Conservation (phyloP, 1,140 invertebrate species). For the Drosophila sucinea region DNA sequence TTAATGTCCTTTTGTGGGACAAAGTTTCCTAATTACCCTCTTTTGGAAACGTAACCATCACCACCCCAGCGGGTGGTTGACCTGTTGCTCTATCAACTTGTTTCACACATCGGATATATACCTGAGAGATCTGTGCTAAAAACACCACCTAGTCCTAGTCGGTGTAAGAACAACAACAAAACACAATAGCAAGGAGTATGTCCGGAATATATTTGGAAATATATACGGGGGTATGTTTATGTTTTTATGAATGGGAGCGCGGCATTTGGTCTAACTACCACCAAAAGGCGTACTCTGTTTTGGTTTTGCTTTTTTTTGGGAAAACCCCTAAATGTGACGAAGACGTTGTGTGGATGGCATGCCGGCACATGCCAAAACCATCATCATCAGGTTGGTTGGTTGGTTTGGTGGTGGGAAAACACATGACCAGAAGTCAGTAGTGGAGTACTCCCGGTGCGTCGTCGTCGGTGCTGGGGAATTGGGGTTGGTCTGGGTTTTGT, state of each 20-base stretch:
- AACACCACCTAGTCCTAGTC: constrained; percentile 64
- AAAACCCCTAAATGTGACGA: constrained; percentile 78
- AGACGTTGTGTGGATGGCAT: constrained; percentile 78
- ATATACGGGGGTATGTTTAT: constrained; percentile 72
- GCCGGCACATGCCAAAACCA: constrained; percentile 69
- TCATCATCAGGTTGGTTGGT: constrained; percentile 29
- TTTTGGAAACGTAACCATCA: constrained; percentile 23
- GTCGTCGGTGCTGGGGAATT: constrained; percentile 52
- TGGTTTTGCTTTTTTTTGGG: constrained; percentile 64
- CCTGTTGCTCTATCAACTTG: constrained; percentile 65
- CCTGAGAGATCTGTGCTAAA: constrained; percentile 71
- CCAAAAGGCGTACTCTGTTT: constrained; percentile 70
- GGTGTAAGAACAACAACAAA: constrained; percentile 31
- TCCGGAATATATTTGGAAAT: constrained; percentile 25
- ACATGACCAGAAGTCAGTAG: constrained; percentile 57
- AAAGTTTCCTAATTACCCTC: constrained; percentile 51
- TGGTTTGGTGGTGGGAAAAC: constrained; percentile 57
- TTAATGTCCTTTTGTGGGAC: constrained; percentile 46
- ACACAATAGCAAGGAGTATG: background rate
- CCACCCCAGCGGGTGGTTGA: constrained; percentile 48
- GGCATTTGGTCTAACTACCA: constrained; percentile 69
- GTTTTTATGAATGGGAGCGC: constrained; percentile 75
- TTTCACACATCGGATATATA: constrained; percentile 44
- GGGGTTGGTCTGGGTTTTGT: constrained; percentile 54
- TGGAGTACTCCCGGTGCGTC: constrained; percentile 48